A percentile compares a stretch with the other conserved stretches of the same genome.
phyloP scores from a whole-genome alignment of 2,888 invertebrate genomes.

The Danaus chrysippus region DNA sequence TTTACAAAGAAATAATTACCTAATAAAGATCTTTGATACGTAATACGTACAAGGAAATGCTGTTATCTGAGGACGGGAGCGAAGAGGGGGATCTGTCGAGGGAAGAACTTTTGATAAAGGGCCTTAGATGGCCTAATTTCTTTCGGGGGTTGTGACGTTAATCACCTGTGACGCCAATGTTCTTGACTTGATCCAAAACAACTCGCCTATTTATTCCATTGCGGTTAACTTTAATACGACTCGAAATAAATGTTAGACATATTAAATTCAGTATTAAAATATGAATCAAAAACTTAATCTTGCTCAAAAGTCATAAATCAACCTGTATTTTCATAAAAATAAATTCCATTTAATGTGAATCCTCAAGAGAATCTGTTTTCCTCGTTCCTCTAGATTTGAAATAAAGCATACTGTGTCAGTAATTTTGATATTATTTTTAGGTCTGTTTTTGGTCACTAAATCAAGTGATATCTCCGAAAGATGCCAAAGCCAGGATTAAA shows the following conservation, averaged over 20 bases:
- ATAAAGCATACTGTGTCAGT: neutral
- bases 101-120: conserved; percentile 30
- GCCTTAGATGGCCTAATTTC: conserved; percentile 28
- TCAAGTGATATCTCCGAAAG: conserved; percentile 13
- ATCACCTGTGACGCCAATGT: conserved; percentile 19
- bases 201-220: conserved; percentile 12
- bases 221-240: neutral
- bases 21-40: conserved; percentile 47
- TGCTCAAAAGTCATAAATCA: no score
- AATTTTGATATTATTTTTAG: neutral
- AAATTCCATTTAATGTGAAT: no score
- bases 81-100: conserved; percentile 30
- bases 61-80: conserved; percentile 36
- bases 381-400: neutral
- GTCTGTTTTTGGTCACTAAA: conserved; percentile 13
- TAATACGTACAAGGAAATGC: conserved; percentile 40
- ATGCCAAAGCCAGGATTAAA: conserved; percentile 15
- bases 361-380: neutral
- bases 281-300: neutral
- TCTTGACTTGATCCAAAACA: conserved; percentile 19
- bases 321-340: no score
- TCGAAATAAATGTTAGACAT: no score
- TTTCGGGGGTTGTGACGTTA: conserved; percentile 24
- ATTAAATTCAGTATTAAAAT: no score
- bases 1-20: conserved; percentile 46